Conservation (phyloP, 2,797 vertebrate genomes). For the Peromyscus nudipes region DNA sequence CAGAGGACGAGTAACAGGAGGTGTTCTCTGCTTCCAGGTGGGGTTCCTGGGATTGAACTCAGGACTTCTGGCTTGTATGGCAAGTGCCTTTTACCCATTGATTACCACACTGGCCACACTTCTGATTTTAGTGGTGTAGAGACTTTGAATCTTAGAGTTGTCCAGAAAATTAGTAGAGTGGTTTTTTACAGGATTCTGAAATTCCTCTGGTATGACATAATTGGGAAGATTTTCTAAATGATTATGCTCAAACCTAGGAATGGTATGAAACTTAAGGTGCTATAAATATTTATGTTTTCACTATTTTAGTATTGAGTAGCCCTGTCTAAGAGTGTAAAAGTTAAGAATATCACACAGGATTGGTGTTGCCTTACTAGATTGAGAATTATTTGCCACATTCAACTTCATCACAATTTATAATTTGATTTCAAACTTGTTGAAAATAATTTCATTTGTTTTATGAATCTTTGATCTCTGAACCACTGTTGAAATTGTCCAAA, state of each 20-base stretch:
- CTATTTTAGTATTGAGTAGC: conserved; percentile 17
- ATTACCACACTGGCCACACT: background rate
- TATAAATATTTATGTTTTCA: conserved; percentile 43
- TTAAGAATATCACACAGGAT: background rate
- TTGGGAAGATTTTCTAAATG: conserved; percentile 59
- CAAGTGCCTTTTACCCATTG: background rate
- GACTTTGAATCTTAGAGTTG: conserved; percentile 58
- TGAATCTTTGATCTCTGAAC: background rate
- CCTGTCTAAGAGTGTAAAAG: background rate
- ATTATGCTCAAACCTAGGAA: conserved; percentile 38
- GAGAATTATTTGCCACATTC: background rate
- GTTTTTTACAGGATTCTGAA: conserved; percentile 61
- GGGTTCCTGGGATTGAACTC: background rate
- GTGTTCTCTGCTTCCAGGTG: background rate
- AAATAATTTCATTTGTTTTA: conserved; percentile 25
- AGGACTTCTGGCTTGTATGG: background rate
- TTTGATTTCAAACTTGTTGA: conserved; percentile 59
- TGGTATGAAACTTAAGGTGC: conserved; percentile 30
- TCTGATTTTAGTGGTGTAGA: conserved; percentile 66
- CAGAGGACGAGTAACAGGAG: background rate
- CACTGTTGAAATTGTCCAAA: background rate
- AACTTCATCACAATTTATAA: background rate
- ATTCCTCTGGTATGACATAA: conserved; percentile 67
- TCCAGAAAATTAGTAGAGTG: conserved; percentile 49
- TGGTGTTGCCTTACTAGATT: background rate